These are phyloP conservation scores for Lagodon rhomboides DNA, from an alignment of 2,797 vertebrate genomes.

Conservation along the genomic window DNA sequence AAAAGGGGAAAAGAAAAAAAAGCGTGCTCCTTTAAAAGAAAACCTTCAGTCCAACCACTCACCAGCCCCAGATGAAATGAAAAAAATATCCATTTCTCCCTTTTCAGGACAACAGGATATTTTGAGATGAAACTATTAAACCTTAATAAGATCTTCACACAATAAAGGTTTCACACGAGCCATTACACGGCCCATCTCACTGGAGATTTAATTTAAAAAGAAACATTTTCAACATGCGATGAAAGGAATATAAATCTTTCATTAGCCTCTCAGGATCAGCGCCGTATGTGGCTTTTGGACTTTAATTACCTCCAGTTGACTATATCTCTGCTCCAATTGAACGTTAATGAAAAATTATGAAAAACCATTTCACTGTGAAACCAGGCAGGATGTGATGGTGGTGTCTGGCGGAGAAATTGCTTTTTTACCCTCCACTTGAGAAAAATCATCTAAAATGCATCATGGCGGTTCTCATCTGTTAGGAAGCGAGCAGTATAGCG, in stretches of 20 bases:
- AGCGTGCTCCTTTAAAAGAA: neutral
- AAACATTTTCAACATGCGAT: constrained; percentile 63
- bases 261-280: constrained; percentile 67
- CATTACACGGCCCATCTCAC: constrained; percentile 60
- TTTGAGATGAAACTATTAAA: constrained; percentile 71
- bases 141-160: constrained; percentile 69
- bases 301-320: constrained; percentile 76
- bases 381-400: constrained; percentile 39
- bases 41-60: constrained; percentile 14
- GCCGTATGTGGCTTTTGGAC: constrained; percentile 54
- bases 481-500: constrained; percentile 46
- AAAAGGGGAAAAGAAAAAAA: constrained; percentile 10
- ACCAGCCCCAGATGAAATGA: constrained; percentile 21
- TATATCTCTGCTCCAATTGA: constrained; percentile 59
- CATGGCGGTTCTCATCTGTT: constrained; percentile 44
- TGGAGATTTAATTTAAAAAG: constrained; percentile 74
- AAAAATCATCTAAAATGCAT: constrained; percentile 55
- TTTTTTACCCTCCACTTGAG: constrained; percentile 48
- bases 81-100: constrained; percentile 19
- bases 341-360: constrained; percentile 72
- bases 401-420: constrained; percentile 58
- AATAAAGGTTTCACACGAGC: constrained; percentile 48
- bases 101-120: constrained; percentile 47
- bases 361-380: constrained; percentile 67
- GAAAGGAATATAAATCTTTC: constrained; percentile 78